Evolutionary conservation across 2,797 vertebrate species (phyloP), one percentile per base, ranked within the genome.

Genomic region (Nannoperca obscura): DNA sequence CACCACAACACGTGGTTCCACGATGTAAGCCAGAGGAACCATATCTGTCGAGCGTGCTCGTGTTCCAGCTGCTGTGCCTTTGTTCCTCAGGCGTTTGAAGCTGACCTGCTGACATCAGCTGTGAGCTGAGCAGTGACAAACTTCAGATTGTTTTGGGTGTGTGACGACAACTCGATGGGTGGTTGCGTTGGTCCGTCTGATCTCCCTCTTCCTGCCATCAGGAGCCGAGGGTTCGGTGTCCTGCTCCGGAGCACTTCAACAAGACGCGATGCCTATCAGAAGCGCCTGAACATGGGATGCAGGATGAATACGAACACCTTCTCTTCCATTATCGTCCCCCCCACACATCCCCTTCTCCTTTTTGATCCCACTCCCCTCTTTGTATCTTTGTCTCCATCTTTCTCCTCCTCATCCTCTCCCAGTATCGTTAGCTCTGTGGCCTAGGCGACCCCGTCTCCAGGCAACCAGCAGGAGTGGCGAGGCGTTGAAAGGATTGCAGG

Each of bases 401-500:
- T 50, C 63, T 73, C 73, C 69, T 83, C 86, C 78, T 86, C 90
- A 17, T 84, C 81, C 76, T 89, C 85, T 77, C 73, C 72, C 85
- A 74, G 83, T 8, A 88, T 86, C 87, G 61, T 76, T 71, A 87
- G 75, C 88, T 74, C 65, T 19, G 81, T 86, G 84, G 91, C 91
- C 90, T 85, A 78, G 82, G 89, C 90, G 89, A 93, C 92, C 87
- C 81, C 65, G 93, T 95, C 86, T 90, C 95, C 82, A 89, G 83
- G 95, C 94, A 95, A 96, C 95, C 67, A 15, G 84, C 69, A 76
- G 84, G 68, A 87, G 85, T 68, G 74, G 78, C 65, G 76, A 85
- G 83, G 81, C 87, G 52, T 42, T 90, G 93, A 95, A 94, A 95
- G 91, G 88, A 94, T 96, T 96, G 94, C 95, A 94, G 91, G 78